Conservation (phyloP, 2,113 vertebrate genomes). For the Leucosticte australis region DNA sequence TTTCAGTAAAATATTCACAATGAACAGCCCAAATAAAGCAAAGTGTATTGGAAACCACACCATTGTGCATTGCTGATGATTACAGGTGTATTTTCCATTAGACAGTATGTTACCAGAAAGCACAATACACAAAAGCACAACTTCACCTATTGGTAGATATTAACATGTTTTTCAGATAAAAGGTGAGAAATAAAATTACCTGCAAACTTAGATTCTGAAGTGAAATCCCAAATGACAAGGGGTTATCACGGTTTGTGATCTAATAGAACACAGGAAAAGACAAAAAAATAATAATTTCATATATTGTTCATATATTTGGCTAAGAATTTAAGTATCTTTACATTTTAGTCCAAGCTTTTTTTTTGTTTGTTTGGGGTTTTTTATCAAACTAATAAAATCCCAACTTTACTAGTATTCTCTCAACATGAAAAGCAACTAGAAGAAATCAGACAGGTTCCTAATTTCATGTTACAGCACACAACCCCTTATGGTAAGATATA, state of each 20-base stretch:
- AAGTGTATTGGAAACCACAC: neutral
- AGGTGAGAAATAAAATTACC: constrained; percentile 72
- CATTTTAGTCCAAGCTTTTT: neutral
- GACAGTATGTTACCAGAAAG: neutral
- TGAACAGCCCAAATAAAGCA: neutral
- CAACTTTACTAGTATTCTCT: neutral
- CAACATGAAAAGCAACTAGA: neutral
- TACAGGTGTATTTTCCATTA: neutral
- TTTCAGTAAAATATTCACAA: neutral
- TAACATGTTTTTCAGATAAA: neutral
- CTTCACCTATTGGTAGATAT: neutral
- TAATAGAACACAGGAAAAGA: constrained; percentile 33
- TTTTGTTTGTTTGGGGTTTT: neutral
- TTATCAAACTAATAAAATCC: neutral
- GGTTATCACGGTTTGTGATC: constrained; percentile 89
- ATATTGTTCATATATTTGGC: neutral
- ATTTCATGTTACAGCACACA: neutral
- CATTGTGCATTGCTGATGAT: neutral
- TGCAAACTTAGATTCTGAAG: constrained; percentile 97
- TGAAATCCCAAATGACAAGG: constrained; percentile 93
- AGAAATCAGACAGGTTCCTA: neutral
- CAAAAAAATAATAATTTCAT: neutral
- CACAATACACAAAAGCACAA: neutral
- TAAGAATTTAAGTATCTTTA: neutral
- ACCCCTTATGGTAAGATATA: neutral